Conservation (phyloP, 2,888 invertebrate species). For the Stegana nigrithorax region DNA sequence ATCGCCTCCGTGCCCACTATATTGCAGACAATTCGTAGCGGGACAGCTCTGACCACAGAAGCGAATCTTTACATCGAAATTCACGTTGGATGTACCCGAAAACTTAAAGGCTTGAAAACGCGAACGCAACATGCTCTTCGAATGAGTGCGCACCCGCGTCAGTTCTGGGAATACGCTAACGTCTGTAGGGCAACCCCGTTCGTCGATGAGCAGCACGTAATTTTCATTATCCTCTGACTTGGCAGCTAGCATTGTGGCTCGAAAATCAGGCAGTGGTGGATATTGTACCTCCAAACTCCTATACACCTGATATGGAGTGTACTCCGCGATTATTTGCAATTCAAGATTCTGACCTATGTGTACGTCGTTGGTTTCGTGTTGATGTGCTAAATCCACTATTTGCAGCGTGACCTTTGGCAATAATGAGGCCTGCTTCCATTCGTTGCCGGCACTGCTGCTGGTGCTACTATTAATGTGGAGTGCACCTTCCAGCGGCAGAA, state of each 20-base stretch:
- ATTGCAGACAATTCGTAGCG: constrained; percentile 71
- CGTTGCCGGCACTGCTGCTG: not conserved
- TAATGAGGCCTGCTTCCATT: constrained; percentile 27
- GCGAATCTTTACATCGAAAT: constrained; percentile 84
- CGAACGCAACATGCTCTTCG: constrained; percentile 70
- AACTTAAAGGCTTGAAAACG: constrained; percentile 89
- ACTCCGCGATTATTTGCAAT: constrained; percentile 73
- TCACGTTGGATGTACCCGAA: constrained; percentile 83
- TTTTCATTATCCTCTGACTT: constrained; percentile 82
- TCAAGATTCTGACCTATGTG: constrained; percentile 77
- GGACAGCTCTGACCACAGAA: constrained; percentile 80
- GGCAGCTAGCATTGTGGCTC: constrained; percentile 83
- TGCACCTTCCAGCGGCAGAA: constrained; percentile 69
- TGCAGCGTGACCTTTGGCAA: constrained; percentile 69
- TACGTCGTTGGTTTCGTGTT: constrained; percentile 74
- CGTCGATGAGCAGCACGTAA: constrained; percentile 77
- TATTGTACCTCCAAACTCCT: constrained; percentile 50
- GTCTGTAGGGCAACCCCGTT: constrained; percentile 84
- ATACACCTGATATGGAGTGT: constrained; percentile 44
- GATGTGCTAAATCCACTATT: constrained; percentile 72
- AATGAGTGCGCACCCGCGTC: constrained; percentile 62
- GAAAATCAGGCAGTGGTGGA: constrained; percentile 75
- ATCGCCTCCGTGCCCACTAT: constrained; percentile 19
- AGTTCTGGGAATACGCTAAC: constrained; percentile 70
- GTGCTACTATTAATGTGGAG: constrained; percentile 55